These are phyloP conservation scores for Anas georgica DNA, from an alignment of 2,797 vertebrate genomes.

Conservation along the genomic window DNA sequence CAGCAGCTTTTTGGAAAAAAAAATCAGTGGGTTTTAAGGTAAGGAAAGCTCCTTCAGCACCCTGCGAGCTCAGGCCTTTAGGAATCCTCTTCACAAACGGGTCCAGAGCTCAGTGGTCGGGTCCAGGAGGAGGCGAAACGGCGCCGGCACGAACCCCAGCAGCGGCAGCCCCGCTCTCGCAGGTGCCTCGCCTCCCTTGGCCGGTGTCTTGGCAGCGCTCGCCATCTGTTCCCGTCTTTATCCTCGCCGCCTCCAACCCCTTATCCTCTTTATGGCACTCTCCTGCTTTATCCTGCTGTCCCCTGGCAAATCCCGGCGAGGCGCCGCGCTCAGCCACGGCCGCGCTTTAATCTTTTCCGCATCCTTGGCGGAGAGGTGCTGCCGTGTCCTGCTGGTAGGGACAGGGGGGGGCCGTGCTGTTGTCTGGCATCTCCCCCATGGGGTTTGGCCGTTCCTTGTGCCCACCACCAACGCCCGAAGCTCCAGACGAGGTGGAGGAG, in stretches of 20 bases:
- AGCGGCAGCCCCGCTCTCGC: accelerated
- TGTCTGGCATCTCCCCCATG: too few relatives aligned
- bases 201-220: background rate
- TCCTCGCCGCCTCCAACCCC: conserved; percentile 13
- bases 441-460: background rate
- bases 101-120: background rate
- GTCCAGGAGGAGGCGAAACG: background rate
- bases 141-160: background rate
- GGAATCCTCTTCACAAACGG: too few relatives aligned
- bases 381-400: background rate
- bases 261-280: conserved; percentile 60
- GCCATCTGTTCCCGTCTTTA: conserved; percentile 59
- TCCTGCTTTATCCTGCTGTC: conserved; percentile 1
- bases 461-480: accelerated
- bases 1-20: background rate
- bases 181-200: background rate
- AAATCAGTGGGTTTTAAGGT: background rate
- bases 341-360: background rate
- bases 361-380: background rate
- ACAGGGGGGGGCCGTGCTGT: background rate
- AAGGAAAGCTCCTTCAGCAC: background rate
- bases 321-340: accelerated
- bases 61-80: background rate
- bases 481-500: background rate
- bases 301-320: background rate